Percentiles rank a stretch among this genome's conserved stretches.
Evolutionary conservation across 2,797 vertebrate species (phyloP).

Genomic region (Pseudochromis fuscus): DNA sequence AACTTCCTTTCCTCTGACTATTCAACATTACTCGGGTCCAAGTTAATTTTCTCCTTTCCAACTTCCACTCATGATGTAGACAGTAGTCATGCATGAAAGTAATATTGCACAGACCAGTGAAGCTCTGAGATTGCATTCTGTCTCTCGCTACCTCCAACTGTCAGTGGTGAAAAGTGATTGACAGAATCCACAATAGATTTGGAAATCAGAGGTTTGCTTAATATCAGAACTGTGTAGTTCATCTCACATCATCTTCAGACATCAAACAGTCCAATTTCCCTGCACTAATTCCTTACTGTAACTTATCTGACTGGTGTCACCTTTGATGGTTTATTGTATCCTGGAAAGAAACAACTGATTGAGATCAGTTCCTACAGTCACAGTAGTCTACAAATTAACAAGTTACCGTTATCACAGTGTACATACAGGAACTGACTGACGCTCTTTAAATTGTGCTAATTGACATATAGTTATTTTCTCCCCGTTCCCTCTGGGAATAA

Average conservation of each 20-base stretch:
- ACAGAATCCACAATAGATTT: conserved; percentile 67
- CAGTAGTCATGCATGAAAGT: conserved; percentile 61
- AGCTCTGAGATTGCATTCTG: conserved; percentile 51
- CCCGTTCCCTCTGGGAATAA: conserved; percentile 65
- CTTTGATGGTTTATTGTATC: conserved; percentile 36
- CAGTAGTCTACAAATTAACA: conserved; percentile 48
- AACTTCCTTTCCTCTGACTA: conserved; percentile 36
- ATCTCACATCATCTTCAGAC: conserved; percentile 37
- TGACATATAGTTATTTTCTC: conserved; percentile 66
- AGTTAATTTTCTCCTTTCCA: conserved; percentile 53
- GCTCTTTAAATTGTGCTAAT: conserved; percentile 68
- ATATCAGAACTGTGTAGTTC: conserved; percentile 55
- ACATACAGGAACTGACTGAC: conserved; percentile 45
- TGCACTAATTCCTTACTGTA: neutral
- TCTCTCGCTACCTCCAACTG: conserved; percentile 56
- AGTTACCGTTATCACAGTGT: conserved; percentile 43
- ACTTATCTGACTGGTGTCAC: conserved; percentile 12
- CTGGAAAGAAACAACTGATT: conserved; percentile 8
- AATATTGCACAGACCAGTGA: conserved; percentile 59
- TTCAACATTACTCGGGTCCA: conserved; percentile 38
- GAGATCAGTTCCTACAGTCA: conserved; percentile 24
- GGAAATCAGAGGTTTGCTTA: conserved; percentile 66
- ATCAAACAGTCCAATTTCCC: conserved; percentile 34
- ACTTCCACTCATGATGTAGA: conserved; percentile 37
- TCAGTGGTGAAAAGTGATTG: conserved; percentile 70